phyloP scores from a whole-genome alignment of 1,140 invertebrate species.

The Anagrus nilaparvatae region DNA sequence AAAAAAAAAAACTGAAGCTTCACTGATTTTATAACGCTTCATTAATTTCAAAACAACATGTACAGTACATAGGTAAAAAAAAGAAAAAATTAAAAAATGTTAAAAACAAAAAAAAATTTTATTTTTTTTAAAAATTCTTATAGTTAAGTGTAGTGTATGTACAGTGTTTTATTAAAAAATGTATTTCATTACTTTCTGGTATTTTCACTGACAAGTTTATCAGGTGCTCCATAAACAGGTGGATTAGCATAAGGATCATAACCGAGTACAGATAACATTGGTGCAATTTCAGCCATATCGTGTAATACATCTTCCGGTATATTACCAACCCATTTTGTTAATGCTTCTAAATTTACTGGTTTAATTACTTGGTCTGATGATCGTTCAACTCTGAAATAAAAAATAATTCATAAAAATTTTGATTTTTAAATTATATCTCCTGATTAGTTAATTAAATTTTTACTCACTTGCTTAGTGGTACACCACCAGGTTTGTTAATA shows the following conservation, averaged over 20 bases:
- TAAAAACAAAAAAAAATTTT: slow-evolving; percentile 2
- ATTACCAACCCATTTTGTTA: slow-evolving; percentile 92
- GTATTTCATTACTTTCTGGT: slow-evolving; percentile 41
- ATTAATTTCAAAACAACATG: background rate
- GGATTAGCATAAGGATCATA: slow-evolving; percentile 93
- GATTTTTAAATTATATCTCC: background rate
- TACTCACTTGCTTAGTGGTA: slow-evolving; percentile 81
- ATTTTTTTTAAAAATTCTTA: background rate
- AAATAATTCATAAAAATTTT: slow-evolving; percentile 7
- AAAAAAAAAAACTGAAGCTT: too few relatives aligned
- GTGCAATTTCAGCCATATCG: slow-evolving; percentile 85
- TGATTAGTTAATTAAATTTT: slow-evolving; percentile 1
- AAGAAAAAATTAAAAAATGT: slow-evolving; percentile 8
- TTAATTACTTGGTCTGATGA: slow-evolving; percentile 99
- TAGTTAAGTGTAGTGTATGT: background rate
- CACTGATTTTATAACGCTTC: slow-evolving; percentile 6
- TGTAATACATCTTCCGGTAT: slow-evolving; percentile 83
- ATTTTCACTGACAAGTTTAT: slow-evolving; percentile 74
- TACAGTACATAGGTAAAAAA: background rate
- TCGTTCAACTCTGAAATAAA: slow-evolving; percentile 75
- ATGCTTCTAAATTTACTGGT: slow-evolving; percentile 91
- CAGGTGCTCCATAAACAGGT: slow-evolving; percentile 83
- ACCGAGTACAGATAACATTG: slow-evolving; percentile 82
- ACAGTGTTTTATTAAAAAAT: background rate
- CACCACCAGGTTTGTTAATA: slow-evolving; percentile 92